Base-by-base conservation (phyloP, 2,113 vertebrate genomes). In the Dryoscopus gambensis region DNA sequence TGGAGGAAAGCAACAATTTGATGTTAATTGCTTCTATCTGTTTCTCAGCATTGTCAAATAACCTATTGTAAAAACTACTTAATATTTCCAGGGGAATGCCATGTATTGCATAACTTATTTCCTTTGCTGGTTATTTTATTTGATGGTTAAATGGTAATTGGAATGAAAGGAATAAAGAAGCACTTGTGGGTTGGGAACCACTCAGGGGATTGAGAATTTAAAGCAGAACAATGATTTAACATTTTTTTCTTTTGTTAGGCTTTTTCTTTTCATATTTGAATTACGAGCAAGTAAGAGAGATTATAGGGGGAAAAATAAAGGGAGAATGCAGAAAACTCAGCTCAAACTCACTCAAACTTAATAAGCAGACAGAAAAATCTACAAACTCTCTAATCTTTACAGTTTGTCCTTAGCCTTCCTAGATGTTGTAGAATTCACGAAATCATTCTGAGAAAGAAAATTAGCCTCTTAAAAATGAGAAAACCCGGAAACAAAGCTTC, bases 11-110 rank as follows among this genome's bases (percentile, higher is more conserved):
- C 88, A 97, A 77, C 95, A 95, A 87, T 95, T 96, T 93, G 83
- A 92, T 92, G 86, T 89, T 97, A 97, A 97, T 97, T 97, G 87
- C 81, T 90, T 96, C 67, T 94, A 63, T 93, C 85, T 88, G 56
- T 90, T 86, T 70, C 82, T 92, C 84, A 78, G 63, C 39, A 44
- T 85, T 96, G 89, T 89, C 87, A 94, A 92, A 82, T 70, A 96
- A 67, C 60, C 47, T 84, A 71, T 63, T 93, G 57, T 95, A 84
- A 84, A 96, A 89, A 28, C 69, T 91, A 53, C 44, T 89, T 92
- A 86, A 81, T 95, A 84, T 90, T 97, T 96, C 76, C 79, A 93
- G 49, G 80, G 82, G 79, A 94, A 89, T 87, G 55, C 65, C 42
- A 52, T 67, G 50, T 90, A 85, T 94, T 93, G 76, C 87, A 86